phyloP scores from a whole-genome alignment of 2,113 vertebrate species.

The Balaenoptera acutorostrata region DNA sequence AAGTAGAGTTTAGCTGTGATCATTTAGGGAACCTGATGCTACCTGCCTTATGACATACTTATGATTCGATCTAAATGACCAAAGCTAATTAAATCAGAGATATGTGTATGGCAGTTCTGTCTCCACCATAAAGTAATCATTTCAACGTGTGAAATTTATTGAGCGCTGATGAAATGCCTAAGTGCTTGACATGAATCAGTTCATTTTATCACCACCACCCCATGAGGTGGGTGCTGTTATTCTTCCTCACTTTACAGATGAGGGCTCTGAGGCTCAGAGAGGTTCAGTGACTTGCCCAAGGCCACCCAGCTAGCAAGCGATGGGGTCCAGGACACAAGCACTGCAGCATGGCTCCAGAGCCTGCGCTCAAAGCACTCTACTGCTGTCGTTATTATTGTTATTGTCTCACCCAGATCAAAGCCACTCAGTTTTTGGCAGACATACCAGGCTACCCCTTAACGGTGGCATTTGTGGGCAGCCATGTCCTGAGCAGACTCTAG shows the following conservation, averaged over 20 bases:
- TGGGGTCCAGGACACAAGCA: not conserved
- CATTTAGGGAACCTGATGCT: not conserved
- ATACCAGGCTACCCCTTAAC: not conserved
- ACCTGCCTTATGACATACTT: not conserved
- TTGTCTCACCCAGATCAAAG: not conserved
- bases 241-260: not conserved
- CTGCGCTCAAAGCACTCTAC: not conserved
- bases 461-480: not conserved
- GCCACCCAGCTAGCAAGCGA: not conserved
- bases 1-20: not conserved
- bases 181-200: not conserved
- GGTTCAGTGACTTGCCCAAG: not conserved
- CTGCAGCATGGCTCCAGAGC: not conserved
- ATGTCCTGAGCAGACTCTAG: not conserved
- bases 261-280: not conserved
- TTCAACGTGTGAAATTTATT: not conserved
- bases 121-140: not conserved
- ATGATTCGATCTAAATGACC: not conserved
- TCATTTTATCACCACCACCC: not conserved
- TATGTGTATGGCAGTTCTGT: not conserved
- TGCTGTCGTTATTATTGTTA: accelerated
- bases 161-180: not conserved
- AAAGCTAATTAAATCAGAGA: not conserved
- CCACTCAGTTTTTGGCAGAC: not conserved
- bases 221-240: not conserved